phyloP scores from a whole-genome alignment of 2,888 invertebrate genomes.

The Conus canariensis region DNA sequence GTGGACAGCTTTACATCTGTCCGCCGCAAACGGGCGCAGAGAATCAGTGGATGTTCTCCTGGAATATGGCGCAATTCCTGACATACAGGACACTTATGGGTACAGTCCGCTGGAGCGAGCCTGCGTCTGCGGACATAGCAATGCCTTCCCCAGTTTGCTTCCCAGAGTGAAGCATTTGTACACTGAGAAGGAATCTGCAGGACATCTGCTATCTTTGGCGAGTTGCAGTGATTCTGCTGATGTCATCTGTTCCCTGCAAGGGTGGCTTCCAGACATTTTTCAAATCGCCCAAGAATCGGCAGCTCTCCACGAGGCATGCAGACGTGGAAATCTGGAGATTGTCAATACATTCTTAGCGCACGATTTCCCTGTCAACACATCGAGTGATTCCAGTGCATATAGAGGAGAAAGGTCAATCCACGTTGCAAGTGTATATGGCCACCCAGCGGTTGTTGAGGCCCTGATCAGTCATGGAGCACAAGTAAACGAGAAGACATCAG shows the following conservation, averaged over 20 bases:
- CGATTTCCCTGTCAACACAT: neutral
- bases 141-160: constrained; percentile 20
- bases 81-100: constrained; percentile 24
- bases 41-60: constrained; percentile 17
- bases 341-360: neutral
- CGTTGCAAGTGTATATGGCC: neutral
- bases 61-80: constrained; percentile 26
- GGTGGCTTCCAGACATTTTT: neutral
- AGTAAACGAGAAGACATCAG: constrained; percentile 5
- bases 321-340: neutral
- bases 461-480: constrained; percentile 15
- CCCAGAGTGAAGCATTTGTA: neutral
- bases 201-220: neutral
- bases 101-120: constrained; percentile 36
- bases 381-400: neutral
- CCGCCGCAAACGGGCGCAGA: neutral
- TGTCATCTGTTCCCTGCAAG: neutral
- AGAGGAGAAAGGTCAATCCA: neutral
- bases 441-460: neutral
- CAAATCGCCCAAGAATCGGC: neutral
- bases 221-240: neutral
- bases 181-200: neutral
- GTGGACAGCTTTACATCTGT: constrained; percentile 22
- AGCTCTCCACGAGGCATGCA: neutral
- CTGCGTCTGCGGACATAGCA: constrained; percentile 22